phyloP scores from a whole-genome alignment of 1,140 invertebrate species.

The Charaxes varanes region DNA sequence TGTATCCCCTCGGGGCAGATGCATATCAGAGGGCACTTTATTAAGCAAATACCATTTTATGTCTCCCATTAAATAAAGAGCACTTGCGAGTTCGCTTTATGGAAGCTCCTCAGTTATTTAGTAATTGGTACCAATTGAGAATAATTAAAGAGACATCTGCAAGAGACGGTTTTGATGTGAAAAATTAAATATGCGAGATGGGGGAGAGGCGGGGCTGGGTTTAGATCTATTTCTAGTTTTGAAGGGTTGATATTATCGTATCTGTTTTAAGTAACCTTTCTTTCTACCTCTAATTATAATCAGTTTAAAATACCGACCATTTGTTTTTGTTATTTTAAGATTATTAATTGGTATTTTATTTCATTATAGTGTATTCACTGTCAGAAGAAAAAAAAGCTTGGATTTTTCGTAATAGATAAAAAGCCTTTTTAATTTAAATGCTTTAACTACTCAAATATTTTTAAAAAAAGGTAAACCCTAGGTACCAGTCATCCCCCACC shows the following conservation, averaged over 20 bases:
- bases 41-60: slow-evolving; percentile 29
- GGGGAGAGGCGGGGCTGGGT: slow-evolving; percentile 3
- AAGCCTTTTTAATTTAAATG: no score
- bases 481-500: no score
- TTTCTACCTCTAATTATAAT: no score
- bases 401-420: no score
- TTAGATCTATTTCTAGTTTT: neutral
- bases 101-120: slow-evolving; percentile 24
- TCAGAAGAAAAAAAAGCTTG: no score
- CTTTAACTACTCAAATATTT: no score
- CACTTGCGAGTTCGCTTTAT: slow-evolving; percentile 28
- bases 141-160: slow-evolving; percentile 42
- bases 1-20: neutral
- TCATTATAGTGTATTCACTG: no score
- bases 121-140: slow-evolving; percentile 38
- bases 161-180: slow-evolving; percentile 26
- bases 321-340: no score
- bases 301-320: no score
- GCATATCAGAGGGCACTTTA: slow-evolving; percentile 5
- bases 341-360: no score
- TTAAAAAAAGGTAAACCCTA: no score
- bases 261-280: neutral
- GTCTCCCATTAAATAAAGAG: slow-evolving; percentile 25
- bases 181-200: slow-evolving; percentile 26
- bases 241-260: neutral